Conservation (phyloP, 30 jellyfish, hydroid and myxozoan genomes). For the Catostylus mosaicus region DNA sequence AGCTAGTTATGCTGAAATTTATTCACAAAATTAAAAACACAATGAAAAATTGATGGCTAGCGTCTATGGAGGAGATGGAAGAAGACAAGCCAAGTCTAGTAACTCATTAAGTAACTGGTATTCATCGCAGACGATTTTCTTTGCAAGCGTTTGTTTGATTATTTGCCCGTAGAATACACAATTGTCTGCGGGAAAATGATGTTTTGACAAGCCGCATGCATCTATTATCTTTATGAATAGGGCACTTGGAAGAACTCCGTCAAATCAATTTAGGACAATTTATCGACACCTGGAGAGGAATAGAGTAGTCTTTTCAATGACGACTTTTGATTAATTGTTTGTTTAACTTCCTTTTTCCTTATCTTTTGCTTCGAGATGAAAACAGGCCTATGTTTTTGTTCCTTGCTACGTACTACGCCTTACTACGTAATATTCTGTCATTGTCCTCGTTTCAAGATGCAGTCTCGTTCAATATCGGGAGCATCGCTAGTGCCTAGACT, state of each 20-base stretch:
- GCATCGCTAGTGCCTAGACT: too few species aligned
- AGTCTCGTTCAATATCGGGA: too few species aligned
- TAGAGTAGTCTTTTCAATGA: neutral
- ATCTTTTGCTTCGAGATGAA: neutral
- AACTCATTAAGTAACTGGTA: neutral
- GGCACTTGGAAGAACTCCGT: neutral
- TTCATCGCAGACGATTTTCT: neutral
- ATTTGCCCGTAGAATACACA: neutral
- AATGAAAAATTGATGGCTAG: slow-evolving; percentile 4
- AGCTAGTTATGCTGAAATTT: too few species aligned
- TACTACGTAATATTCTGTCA: neutral
- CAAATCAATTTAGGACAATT: slow-evolving; percentile 2
- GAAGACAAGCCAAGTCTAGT: neutral
- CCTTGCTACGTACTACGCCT: neutral
- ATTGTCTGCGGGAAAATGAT: slow-evolving; percentile 19
- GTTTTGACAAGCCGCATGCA: slow-evolving; percentile 36
- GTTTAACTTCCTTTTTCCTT: neutral
- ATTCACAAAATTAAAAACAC: too few species aligned
- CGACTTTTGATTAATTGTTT: neutral
- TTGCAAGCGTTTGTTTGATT: neutral
- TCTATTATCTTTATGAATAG: neutral
- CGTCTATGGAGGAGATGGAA: neutral
- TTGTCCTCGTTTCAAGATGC: too few species aligned
- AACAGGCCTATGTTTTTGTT: neutral
- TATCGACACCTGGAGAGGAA: neutral